These are phyloP conservation scores for Phasia obesa DNA, from an alignment of 2,888 invertebrate genomes.

Conservation along the genomic window DNA sequence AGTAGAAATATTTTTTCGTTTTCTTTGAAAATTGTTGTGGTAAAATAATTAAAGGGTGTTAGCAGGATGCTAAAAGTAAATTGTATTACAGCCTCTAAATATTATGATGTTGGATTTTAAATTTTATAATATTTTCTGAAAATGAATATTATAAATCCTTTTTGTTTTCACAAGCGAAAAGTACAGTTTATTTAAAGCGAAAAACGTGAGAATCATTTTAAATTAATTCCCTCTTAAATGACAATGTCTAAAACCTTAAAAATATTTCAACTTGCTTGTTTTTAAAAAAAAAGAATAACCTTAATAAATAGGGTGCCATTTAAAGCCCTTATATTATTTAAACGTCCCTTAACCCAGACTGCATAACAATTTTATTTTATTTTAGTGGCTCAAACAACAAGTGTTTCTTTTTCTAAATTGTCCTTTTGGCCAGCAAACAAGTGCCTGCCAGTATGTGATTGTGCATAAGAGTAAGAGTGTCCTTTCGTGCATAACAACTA, in stretches of 20 bases:
- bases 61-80: slow-evolving; percentile 32
- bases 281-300: slow-evolving; percentile 3
- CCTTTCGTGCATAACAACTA: slow-evolving; percentile 70
- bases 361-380: slow-evolving; percentile 55
- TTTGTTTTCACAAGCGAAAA: neutral
- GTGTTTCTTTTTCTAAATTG: slow-evolving; percentile 57
- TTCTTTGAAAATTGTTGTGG: slow-evolving; percentile 22
- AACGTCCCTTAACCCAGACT: slow-evolving; percentile 37
- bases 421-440: slow-evolving; percentile 44
- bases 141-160: neutral
- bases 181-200: slow-evolving; percentile 6
- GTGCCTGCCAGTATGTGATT: neutral
- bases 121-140: slow-evolving; percentile 2
- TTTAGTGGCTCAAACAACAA: slow-evolving; percentile 50
- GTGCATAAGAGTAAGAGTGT: slow-evolving; percentile 40
- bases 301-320: slow-evolving; percentile 40
- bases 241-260: neutral
- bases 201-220: slow-evolving; percentile 64
- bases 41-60: slow-evolving; percentile 31
- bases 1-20: slow-evolving; percentile 11
- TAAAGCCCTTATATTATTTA: slow-evolving; percentile 60
- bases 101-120: neutral
- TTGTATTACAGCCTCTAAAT: neutral
- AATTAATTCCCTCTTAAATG: slow-evolving; percentile 46
- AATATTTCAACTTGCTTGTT: neutral